Evolutionary conservation across 2,113 vertebrate species (phyloP).

Genomic region (Irena cyanogastra): DNA sequence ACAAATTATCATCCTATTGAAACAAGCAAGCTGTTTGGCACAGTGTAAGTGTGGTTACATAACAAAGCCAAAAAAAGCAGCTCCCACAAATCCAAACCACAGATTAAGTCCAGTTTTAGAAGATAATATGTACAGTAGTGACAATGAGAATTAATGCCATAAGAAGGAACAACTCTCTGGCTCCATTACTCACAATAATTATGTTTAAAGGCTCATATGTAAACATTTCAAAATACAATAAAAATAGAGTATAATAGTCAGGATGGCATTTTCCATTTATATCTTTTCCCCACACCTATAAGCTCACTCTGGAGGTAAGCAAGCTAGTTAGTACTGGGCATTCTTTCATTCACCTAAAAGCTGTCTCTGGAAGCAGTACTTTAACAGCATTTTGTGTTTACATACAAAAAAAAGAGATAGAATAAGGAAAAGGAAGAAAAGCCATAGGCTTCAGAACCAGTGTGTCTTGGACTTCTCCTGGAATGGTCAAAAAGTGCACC

Average conservation of each 20-base stretch:
- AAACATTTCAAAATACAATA: background rate
- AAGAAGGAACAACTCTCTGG: background rate
- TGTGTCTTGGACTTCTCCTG: background rate
- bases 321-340: background rate
- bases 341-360: background rate
- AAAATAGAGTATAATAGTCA: background rate
- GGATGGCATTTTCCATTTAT: background rate
- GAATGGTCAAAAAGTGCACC: background rate
- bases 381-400: background rate
- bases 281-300: background rate
- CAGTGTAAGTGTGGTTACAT: background rate
- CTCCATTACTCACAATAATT: background rate
- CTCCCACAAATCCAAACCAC: constrained; percentile 39
- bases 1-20: constrained; percentile 2
- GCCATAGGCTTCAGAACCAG: background rate
- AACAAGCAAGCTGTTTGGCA: constrained; percentile 23
- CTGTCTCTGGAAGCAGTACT: background rate
- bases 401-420: background rate
- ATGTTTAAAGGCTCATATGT: background rate
- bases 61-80: constrained; percentile 44
- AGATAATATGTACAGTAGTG: constrained; percentile 9
- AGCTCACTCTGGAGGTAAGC: background rate
- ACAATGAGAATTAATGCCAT: constrained; percentile 1
- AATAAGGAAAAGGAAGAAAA: background rate
- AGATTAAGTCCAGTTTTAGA: constrained; percentile 27